These are phyloP conservation scores for Amblyopsis hoosieri DNA, from an alignment of 2,797 vertebrate species.

Conservation along the genomic window DNA sequence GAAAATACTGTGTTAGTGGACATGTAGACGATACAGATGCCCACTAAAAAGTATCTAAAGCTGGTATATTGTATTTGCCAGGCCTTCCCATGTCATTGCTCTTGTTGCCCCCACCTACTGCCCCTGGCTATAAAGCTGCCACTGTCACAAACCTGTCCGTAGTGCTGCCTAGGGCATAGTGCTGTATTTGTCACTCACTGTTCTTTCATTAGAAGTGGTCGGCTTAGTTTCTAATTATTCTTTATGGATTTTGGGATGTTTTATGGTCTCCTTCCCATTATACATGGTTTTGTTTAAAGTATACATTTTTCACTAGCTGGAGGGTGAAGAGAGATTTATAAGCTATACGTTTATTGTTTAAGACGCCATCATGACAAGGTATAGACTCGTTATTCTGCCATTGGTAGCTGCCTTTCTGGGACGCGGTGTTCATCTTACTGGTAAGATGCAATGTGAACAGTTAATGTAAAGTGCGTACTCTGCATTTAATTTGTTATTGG, in stretches of 20 bases:
- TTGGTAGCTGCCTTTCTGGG: constrained; percentile 35
- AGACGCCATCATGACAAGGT: constrained; percentile 49
- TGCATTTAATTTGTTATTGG: background rate
- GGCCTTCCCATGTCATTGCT: background rate
- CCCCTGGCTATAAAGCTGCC: background rate
- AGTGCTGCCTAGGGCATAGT: background rate
- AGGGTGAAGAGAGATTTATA: constrained; percentile 9
- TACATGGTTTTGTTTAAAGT: constrained; percentile 2
- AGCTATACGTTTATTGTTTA: constrained; percentile 34
- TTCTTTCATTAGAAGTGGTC: too few species aligned
- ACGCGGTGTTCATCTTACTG: constrained; percentile 36
- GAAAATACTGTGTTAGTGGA: too few species aligned
- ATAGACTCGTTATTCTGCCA: constrained; percentile 28
- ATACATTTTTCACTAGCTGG: constrained; percentile 25
- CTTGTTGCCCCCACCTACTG: background rate
- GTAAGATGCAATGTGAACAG: constrained; percentile 34
- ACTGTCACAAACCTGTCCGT: constrained; percentile 13
- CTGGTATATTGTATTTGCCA: background rate
- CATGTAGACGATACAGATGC: too few species aligned
- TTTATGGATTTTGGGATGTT: too few species aligned
- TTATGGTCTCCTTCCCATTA: too few species aligned
- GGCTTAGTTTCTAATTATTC: too few species aligned
- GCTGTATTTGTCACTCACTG: too few species aligned
- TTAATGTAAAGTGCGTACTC: background rate
- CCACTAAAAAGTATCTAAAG: too few species aligned